Percentiles rank a stretch among this genome's conserved stretches.
Conservation (phyloP, 2,113 vertebrate species). For the Pollachius pollachius region DNA sequence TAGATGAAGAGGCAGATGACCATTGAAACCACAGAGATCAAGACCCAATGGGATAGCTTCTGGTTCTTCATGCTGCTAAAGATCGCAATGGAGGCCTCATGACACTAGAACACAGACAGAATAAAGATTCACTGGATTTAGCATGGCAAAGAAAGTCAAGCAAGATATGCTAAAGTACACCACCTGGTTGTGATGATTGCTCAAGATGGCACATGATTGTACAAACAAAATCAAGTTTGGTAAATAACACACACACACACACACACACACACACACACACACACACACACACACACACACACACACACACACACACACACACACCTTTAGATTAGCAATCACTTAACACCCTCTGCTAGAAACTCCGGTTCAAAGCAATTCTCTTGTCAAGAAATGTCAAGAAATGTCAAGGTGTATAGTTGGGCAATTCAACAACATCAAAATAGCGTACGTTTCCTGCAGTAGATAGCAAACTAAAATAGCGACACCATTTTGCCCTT, state of each 20-base stretch:
- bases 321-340: constrained; percentile 31
- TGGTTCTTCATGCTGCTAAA: constrained; percentile 89
- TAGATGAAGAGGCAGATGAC: constrained; percentile 89
- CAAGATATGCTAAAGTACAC: not conserved
- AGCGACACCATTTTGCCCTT: too few species aligned
- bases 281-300: too few species aligned
- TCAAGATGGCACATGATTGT: not conserved
- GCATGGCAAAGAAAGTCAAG: not conserved
- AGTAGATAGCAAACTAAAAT: too few species aligned
- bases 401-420: not conserved
- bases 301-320: too few species aligned
- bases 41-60: constrained; percentile 84
- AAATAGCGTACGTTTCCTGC: too few species aligned
- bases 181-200: not conserved
- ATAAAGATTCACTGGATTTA: too few species aligned
- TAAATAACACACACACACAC: too few species aligned
- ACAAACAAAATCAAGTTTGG: too few species aligned
- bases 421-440: too few species aligned
- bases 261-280: too few species aligned
- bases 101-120: constrained; percentile 79
- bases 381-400: not conserved
- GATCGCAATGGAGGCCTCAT: constrained; percentile 87
- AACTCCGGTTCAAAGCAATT: not conserved
- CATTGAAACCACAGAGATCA: constrained; percentile 85
- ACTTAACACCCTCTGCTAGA: constrained; percentile 2